A percentile compares a stretch with the other conserved stretches of the same genome.
Evolutionary conservation across 1,140 invertebrate species (phyloP).

Genomic region (Eurytemora carolleeae): DNA sequence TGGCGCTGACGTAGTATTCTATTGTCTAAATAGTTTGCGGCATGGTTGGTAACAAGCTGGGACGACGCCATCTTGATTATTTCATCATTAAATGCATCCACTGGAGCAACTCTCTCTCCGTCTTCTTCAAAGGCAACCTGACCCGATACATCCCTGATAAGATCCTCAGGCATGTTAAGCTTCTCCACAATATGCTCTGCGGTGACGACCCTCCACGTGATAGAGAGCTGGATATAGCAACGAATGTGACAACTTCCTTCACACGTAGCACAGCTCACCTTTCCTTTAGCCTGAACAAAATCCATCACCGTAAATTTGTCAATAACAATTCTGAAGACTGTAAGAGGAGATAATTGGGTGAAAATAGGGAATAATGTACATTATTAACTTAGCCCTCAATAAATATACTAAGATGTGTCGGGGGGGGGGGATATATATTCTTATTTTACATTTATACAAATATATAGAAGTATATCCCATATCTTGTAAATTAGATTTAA

Average conservation of each 20-base stretch:
- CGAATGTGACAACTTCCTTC: slow-evolving; percentile 30
- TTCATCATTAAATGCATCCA: slow-evolving; percentile 32
- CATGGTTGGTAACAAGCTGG: slow-evolving; percentile 28
- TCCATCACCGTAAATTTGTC: too few relatives aligned
- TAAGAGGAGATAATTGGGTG: too few relatives aligned
- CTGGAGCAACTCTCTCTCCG: slow-evolving; percentile 27
- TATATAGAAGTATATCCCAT: too few relatives aligned
- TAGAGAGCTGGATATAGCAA: slow-evolving; percentile 31
- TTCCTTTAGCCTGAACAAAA: slow-evolving; percentile 31
- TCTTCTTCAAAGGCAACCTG: slow-evolving; percentile 34
- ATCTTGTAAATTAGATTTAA: too few relatives aligned
- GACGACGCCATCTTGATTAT: slow-evolving; percentile 33
- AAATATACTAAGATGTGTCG: too few relatives aligned
- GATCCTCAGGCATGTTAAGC: slow-evolving; percentile 30
- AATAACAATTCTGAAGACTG: too few relatives aligned
- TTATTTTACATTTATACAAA: too few relatives aligned
- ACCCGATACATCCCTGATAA: slow-evolving; percentile 30
- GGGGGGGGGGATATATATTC: too few relatives aligned
- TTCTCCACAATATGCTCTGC: slow-evolving; percentile 30
- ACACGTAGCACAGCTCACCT: slow-evolving; percentile 28
- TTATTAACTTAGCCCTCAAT: too few relatives aligned
- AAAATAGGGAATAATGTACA: too few relatives aligned
- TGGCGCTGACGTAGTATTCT: slow-evolving; percentile 32
- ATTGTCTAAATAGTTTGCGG: slow-evolving; percentile 24
- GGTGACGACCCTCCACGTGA: slow-evolving; percentile 30